Conservation (phyloP, 2,888 invertebrate species). For the Drosophila robusta region DNA sequence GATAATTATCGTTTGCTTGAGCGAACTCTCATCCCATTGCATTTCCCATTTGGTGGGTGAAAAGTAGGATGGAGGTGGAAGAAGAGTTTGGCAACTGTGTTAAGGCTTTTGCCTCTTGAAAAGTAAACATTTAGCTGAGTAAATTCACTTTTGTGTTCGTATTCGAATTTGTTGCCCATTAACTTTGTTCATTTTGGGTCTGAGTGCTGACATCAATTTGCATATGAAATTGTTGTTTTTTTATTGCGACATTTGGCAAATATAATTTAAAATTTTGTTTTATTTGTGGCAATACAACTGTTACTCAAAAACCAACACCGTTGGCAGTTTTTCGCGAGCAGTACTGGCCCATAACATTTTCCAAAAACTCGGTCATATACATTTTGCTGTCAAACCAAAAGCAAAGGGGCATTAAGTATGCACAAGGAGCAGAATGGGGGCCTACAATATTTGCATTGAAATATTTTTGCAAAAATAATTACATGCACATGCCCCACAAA, state of each 20-base stretch:
- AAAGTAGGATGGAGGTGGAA: neutral
- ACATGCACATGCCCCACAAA: constrained; percentile 75
- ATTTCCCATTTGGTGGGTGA: constrained; percentile 14
- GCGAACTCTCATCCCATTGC: constrained; percentile 24
- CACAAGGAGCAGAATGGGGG: constrained; percentile 49
- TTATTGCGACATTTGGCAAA: constrained; percentile 59
- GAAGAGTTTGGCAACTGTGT: constrained; percentile 35
- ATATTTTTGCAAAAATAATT: constrained; percentile 79
- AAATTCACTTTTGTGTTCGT: constrained; percentile 51
- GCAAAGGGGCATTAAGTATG: constrained; percentile 77
- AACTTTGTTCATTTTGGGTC: constrained; percentile 64
- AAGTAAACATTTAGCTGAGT: constrained; percentile 69
- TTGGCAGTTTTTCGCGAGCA: constrained; percentile 8
- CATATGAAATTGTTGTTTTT: constrained; percentile 69
- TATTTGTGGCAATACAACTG: constrained; percentile 62
- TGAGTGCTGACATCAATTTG: constrained; percentile 67
- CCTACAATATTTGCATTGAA: constrained; percentile 79
- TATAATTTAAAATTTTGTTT: constrained; percentile 75
- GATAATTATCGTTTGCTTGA: constrained; percentile 73
- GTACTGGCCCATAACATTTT: constrained; percentile 2
- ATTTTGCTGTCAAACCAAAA: constrained; percentile 75
- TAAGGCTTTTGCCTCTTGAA: constrained; percentile 45
- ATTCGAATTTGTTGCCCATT: constrained; percentile 76
- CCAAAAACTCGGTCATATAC: constrained; percentile 69
- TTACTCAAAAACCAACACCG: constrained; percentile 21